A percentile compares a stretch with the other conserved stretches of the same genome.
phyloP scores from a whole-genome alignment of 92 coral and sea anemone genomes.

The Zoanthus sansibaricus region DNA sequence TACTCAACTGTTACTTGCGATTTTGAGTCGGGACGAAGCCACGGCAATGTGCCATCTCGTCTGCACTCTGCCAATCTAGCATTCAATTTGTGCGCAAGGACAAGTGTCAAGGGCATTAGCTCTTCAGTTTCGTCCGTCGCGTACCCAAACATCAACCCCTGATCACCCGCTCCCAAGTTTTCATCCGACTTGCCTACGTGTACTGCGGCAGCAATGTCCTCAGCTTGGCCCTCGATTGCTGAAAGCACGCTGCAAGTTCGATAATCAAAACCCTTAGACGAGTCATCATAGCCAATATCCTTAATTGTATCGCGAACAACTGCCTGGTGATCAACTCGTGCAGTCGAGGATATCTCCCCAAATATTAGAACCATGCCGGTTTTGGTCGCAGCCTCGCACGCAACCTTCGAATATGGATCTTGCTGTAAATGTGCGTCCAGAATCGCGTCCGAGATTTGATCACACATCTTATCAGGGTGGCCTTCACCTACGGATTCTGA shows the following conservation, averaged over 20 bases:
- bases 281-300: slow-evolving; percentile 86
- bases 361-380: slow-evolving; percentile 87
- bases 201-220: slow-evolving; percentile 75
- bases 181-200: slow-evolving; percentile 71
- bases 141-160: slow-evolving; percentile 92
- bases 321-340: slow-evolving; percentile 79
- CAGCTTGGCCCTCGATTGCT: slow-evolving; percentile 79
- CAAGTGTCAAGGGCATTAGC: slow-evolving; percentile 89
- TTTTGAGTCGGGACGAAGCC: slow-evolving; percentile 89
- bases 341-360: slow-evolving; percentile 85
- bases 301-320: slow-evolving; percentile 84
- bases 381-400: slow-evolving; percentile 83
- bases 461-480: slow-evolving; percentile 92
- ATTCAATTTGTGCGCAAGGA: slow-evolving; percentile 75
- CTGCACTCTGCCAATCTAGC: slow-evolving; percentile 79
- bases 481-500: slow-evolving; percentile 91
- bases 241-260: slow-evolving; percentile 86
- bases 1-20: slow-evolving; percentile 91
- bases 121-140: slow-evolving; percentile 89
- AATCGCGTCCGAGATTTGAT: slow-evolving; percentile 92
- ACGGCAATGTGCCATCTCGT: slow-evolving; percentile 68
- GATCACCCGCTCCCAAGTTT: slow-evolving; percentile 88
- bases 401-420: slow-evolving; percentile 85
- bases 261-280: slow-evolving; percentile 92
- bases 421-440: slow-evolving; percentile 86